Base-by-base conservation (phyloP, 2,113 vertebrate species). In the Colinus virginianus region DNA sequence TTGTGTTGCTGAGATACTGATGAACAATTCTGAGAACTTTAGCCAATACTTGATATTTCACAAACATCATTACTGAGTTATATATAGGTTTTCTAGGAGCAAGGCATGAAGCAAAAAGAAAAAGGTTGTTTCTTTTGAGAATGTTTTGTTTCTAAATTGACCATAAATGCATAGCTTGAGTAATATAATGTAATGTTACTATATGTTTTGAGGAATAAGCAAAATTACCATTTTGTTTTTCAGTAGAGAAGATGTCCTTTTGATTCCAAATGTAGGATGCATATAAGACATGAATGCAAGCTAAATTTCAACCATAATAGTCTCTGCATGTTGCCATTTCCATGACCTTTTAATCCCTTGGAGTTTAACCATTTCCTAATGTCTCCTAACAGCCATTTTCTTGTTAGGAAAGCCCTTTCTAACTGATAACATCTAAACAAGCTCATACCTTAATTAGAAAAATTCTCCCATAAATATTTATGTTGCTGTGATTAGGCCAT, bases 391-490 rank as follows among this genome's bases (percentile, higher is more conserved):
- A 98, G 96, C 88, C 95, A 97, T 97, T 97, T 97, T 97, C 96
- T 98, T 98, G 96, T 98, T 98, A 96, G 97, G 97, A 98, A 97
- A 97, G 95, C 94, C 96, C 94, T 96, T 97, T 93, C 96, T 93
- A 94, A 90, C 96, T 97, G 98, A 98, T 98, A 98, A 97, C 97
- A 98, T 98, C 98, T 98, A 98, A 98, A 98, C 95, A 98, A 98
- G 97, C 91, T 96, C 96, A 96, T 95, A 97, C 96, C 94, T 97
- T 97, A 98, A 98, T 98, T 98, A 97, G 96, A 98, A 98, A 96
- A 98, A 97, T 96, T 98, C 97, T 97, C 96, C 97, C 97, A 98
- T 98, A 98, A 98, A 98, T 98, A 98, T 98, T 98, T 98, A 98
- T 98, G 97, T 97, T 97, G 95, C 86, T 91, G 90, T 98, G 97